Conservation (phyloP, 2,888 invertebrate genomes). For the Adela reaumurella region DNA sequence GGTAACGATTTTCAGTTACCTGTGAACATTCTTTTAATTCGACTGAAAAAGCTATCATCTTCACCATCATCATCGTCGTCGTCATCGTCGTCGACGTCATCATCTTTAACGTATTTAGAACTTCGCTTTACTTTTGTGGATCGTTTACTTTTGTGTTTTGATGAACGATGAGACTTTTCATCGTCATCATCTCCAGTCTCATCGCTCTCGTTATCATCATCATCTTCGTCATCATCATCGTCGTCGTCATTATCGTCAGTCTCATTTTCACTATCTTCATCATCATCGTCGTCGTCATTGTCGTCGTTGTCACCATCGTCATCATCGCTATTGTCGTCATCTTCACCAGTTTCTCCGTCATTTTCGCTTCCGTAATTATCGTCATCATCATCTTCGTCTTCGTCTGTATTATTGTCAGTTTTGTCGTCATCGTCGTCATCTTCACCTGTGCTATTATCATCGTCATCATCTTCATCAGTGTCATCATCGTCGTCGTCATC, state of each 20-base stretch:
- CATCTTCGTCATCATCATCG: slow-evolving; percentile 23
- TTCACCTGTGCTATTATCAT: slow-evolving; percentile 24
- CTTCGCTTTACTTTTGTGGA: slow-evolving; percentile 32
- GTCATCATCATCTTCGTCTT: slow-evolving; percentile 38
- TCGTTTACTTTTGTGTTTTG: too few relatives aligned
- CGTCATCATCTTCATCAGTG: slow-evolving; percentile 38
- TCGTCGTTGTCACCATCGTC: slow-evolving; percentile 42
- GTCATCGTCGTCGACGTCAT: slow-evolving; percentile 45
- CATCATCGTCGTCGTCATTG: slow-evolving; percentile 32
- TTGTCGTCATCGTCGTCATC: slow-evolving; percentile 26
- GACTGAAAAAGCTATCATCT: slow-evolving; percentile 47
- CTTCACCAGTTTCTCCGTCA: slow-evolving; percentile 27
- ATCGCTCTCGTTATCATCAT: slow-evolving; percentile 34
- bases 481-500: slow-evolving; percentile 38
- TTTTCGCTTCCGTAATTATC: slow-evolving; percentile 35
- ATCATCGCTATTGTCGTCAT: slow-evolving; percentile 20
- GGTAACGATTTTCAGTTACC: slow-evolving; percentile 45
- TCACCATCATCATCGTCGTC: slow-evolving; percentile 42
- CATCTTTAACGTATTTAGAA: slow-evolving; percentile 31
- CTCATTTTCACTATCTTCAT: slow-evolving; percentile 33
- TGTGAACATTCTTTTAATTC: slow-evolving; percentile 51
- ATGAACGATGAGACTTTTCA: too few relatives aligned
- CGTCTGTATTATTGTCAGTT: slow-evolving; percentile 37
- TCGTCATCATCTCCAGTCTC: slow-evolving; percentile 34
- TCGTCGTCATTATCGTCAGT: slow-evolving; percentile 26